Evolutionary conservation across 2,888 invertebrate genomes (phyloP).

Genomic region (Pristionchus maxplancki): DNA sequence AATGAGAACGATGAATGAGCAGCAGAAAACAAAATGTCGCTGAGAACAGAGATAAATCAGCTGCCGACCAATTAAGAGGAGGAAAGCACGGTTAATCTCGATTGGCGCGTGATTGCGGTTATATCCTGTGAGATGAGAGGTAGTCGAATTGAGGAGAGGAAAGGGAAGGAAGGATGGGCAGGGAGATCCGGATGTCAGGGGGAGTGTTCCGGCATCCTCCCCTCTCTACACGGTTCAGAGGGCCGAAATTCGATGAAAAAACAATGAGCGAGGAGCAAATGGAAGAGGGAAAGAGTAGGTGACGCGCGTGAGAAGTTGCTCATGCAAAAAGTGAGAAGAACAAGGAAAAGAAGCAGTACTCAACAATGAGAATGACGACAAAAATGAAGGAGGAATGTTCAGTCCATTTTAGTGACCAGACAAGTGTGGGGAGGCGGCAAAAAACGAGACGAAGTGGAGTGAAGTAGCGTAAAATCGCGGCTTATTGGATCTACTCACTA

Average conservation of each 20-base stretch:
- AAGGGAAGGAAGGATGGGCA: background rate
- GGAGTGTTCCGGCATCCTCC: background rate
- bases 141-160: background rate
- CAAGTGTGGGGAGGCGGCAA: background rate
- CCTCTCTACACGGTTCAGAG: background rate
- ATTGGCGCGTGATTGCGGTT: background rate
- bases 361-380: background rate
- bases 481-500: constrained; percentile 10
- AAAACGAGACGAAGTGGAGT: background rate
- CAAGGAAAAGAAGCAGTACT: background rate
- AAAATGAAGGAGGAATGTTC: background rate
- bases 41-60: background rate
- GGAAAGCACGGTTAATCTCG: background rate
- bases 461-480: constrained; percentile 17
- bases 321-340: background rate
- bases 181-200: background rate
- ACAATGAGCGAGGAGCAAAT: background rate
- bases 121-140: background rate
- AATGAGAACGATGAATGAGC: background rate
- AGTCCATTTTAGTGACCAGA: background rate
- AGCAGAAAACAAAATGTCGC: constrained; percentile 30
- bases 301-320: background rate
- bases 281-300: background rate
- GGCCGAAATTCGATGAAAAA: background rate
- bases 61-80: background rate